Base-by-base conservation (phyloP, 2,797 vertebrate genomes). In the Darevskia mixta region DNA sequence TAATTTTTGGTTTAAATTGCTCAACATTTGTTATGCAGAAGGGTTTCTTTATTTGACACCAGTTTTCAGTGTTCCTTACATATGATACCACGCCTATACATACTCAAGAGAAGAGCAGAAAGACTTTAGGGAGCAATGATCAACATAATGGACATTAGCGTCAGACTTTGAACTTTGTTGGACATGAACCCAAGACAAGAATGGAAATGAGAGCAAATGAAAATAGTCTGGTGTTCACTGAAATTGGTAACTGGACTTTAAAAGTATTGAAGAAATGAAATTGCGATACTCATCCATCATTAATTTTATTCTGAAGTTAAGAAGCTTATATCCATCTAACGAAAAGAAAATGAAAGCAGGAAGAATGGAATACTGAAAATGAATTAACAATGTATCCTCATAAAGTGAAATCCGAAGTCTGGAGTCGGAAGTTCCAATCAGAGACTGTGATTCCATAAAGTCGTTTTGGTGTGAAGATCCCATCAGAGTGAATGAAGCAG, bases 51-150 rank as follows among this genome's bases (percentile, higher is more conserved):
- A 82, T 83, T n/a, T 83, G 86, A n/a, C 43, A 82, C 27, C 49
- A 43, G 35, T 76, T 89, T 82, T 86, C 64, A 85, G 61, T 85
- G 77, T 58, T 85, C 32, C 20, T 69, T 87, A 41, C 45, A 38
- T 45, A 76, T 85, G 35, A 76, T 87, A 43, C 23, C 49, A 81
- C 71, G 71, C 64, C 64, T 79, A 66, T 75, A 10, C 29, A n/a
- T 90, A 85, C 66, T 76, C 35, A 75, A 87, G 58, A 87, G 61
- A 85, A 81, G 71, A 89, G 11, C 32, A 61, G 35, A 87, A 20
- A 87, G 38, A 85, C 7, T 80, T 90, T 43, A 69, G 23, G 73
- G 25, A 82, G 13, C 49, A 77, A 2, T 69, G 64, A 58, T 61
- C 45, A 45, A 29, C 71, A 38, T 29, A 41, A 18, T 69, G 49